Evolutionary conservation across 2,888 invertebrate species (phyloP), one percentile per base, ranked within the genome.

Genomic region (Eupithecia pulchellata): DNA sequence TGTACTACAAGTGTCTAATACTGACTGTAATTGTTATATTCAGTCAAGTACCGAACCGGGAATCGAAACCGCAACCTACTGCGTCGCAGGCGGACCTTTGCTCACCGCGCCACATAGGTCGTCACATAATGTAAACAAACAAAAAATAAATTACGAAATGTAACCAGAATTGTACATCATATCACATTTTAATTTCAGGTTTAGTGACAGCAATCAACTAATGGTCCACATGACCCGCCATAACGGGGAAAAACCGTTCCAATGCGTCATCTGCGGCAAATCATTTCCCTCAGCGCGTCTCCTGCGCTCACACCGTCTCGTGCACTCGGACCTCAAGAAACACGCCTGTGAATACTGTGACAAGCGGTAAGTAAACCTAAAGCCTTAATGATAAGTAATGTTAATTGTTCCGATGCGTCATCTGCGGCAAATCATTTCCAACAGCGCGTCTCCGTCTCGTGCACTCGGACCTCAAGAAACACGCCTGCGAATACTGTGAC

Each of bases 291-390:
- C 91, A 58, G 79, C 83, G 68, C 90, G 95, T 1, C 87, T 95
- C 71, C 87, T 95, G 34, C 81, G 86, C 71, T 94, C 94, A 79
- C 96, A 96, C 84, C 90, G 90, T 82, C 95, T 91, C 76, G 93
- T 95, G 30, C 96, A 96, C 85, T 90, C 81, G 62, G 92, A 94
- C 67, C 84, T 84, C 78, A 95, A 95, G 84, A 95, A 94, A 1
- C 91, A 94, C 84, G 88, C 91, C 9, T 96, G 96, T 83, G 81
- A 77, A 39, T 92, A 93, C 80, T 96, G 96, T 82, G 94, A 95
- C 71, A 92, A 94, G 73, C 88, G 94, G 88, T 96, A 73, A 69
- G 83, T 62, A 9, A 39, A 42, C 9, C 29, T 32, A 34, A 25
- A 9, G 11, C 1, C 8, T 20, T 9, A 32, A n/a, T 11, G 6